phyloP scores from a whole-genome alignment of 92 coral and sea anemone species.

The Chrysogorgia sp. region DNA sequence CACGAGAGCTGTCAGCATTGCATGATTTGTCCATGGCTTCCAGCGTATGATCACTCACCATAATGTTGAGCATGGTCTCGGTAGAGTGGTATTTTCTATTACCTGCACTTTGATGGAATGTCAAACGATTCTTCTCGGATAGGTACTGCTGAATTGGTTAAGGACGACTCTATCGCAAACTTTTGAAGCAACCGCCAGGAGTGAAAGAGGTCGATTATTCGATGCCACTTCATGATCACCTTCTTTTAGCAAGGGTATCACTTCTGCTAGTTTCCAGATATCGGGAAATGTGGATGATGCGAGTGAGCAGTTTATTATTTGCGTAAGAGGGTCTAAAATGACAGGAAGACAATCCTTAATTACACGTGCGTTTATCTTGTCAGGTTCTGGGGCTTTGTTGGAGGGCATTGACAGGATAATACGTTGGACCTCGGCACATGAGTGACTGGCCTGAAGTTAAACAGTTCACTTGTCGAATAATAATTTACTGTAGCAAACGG shows the following conservation, averaged over 20 bases:
- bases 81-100: constrained; percentile 30
- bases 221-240: constrained; percentile 51
- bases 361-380: constrained; percentile 45
- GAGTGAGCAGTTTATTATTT: constrained; percentile 44
- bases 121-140: background rate
- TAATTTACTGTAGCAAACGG: background rate
- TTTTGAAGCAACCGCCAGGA: constrained; percentile 52
- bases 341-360: constrained; percentile 52
- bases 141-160: constrained; percentile 37
- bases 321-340: constrained; percentile 44
- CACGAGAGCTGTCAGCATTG: background rate
- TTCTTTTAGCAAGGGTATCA: constrained; percentile 50
- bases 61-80: constrained; percentile 37
- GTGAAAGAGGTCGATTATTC: constrained; percentile 51
- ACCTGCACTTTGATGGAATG: constrained; percentile 28
- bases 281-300: constrained; percentile 12
- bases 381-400: constrained; percentile 64
- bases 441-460: constrained; percentile 44
- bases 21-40: constrained; percentile 41
- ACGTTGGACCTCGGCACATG: constrained; percentile 39
- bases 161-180: constrained; percentile 43
- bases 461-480: constrained; percentile 5
- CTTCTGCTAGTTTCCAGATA: constrained; percentile 52
- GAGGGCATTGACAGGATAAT: constrained; percentile 38
- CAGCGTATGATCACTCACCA: constrained; percentile 11